These are phyloP conservation scores for Litocranius walleri DNA, from an alignment of 2,113 vertebrate species.

Conservation along the genomic window DNA sequence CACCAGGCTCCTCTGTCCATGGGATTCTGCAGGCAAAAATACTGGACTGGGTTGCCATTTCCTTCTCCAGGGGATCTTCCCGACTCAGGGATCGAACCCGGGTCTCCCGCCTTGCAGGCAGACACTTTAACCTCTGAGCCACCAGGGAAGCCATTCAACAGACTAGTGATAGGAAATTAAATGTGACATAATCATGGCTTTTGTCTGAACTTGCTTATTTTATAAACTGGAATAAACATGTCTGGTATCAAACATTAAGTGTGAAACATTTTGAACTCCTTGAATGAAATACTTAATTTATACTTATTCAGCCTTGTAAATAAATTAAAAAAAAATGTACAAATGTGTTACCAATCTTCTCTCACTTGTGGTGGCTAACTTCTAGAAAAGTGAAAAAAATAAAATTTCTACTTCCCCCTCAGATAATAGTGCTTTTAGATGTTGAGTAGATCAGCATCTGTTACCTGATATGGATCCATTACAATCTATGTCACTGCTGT, in stretches of 20 bases:
- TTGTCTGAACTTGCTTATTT: slow-evolving; percentile 51
- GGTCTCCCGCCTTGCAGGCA: no score
- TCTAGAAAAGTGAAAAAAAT: slow-evolving; percentile 38
- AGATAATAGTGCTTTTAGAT: neutral
- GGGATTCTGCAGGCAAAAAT: no score
- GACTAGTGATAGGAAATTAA: slow-evolving; percentile 21
- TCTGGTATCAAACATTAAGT: slow-evolving; percentile 60
- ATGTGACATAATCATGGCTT: neutral
- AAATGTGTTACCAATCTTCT: slow-evolving; percentile 58
- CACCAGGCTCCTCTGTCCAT: no score
- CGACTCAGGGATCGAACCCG: no score
- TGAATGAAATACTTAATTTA: slow-evolving; percentile 56
- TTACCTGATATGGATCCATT: neutral
- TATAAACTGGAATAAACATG: slow-evolving; percentile 56
- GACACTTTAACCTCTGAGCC: no score
- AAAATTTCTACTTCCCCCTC: neutral
- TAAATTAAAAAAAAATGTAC: slow-evolving; percentile 57
- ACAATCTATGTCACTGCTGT: neutral
- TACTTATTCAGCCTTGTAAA: slow-evolving; percentile 68
- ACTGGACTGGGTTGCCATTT: no score
- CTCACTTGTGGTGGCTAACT: slow-evolving; percentile 19
- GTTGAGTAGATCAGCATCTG: neutral
- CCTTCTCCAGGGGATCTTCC: no score
- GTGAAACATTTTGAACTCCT: slow-evolving; percentile 46
- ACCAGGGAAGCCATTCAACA: neutral